Evolutionary conservation across 2,797 vertebrate species (phyloP).

Genomic region (Emydoidea blandingii): DNA sequence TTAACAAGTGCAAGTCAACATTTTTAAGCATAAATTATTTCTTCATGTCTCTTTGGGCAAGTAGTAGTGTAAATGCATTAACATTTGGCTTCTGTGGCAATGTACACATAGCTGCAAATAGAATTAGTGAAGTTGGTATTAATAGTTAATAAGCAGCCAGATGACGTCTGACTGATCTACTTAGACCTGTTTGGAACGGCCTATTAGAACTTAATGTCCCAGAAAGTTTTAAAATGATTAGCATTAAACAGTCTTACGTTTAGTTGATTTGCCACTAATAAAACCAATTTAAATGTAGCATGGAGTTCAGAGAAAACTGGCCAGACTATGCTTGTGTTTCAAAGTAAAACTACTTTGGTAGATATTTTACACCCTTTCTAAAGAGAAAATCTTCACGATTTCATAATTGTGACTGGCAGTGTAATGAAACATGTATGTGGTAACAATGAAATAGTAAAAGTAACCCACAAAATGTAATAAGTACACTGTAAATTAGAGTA

Average conservation of each 20-base stretch:
- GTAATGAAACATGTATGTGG: not conserved
- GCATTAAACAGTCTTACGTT: constrained; percentile 53
- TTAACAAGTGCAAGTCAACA: not conserved
- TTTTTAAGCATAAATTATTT: not conserved
- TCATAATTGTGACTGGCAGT: not conserved
- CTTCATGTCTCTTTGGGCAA: constrained; percentile 21
- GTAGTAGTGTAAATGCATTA: constrained; percentile 43
- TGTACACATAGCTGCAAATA: constrained; percentile 44
- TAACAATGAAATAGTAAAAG: not conserved
- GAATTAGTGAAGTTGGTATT: constrained; percentile 53
- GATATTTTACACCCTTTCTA: not conserved
- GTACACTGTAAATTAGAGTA: not conserved
- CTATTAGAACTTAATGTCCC: constrained; percentile 62
- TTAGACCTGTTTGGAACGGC: constrained; percentile 55
- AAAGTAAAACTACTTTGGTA: not conserved
- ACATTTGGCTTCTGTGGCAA: constrained; percentile 59
- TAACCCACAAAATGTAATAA: not conserved
- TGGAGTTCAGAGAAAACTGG: constrained; percentile 21
- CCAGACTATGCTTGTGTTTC: not conserved
- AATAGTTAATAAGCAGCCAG: constrained; percentile 65
- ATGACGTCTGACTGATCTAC: constrained; percentile 64
- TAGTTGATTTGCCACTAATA: constrained; percentile 61
- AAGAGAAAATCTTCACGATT: not conserved
- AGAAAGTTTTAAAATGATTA: constrained; percentile 55
- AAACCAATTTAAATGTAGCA: constrained; percentile 63